A percentile compares a stretch with the other conserved stretches of the same genome.
Evolutionary conservation across 2,888 invertebrate genomes (phyloP).

Genomic region (Eudemis profundana): DNA sequence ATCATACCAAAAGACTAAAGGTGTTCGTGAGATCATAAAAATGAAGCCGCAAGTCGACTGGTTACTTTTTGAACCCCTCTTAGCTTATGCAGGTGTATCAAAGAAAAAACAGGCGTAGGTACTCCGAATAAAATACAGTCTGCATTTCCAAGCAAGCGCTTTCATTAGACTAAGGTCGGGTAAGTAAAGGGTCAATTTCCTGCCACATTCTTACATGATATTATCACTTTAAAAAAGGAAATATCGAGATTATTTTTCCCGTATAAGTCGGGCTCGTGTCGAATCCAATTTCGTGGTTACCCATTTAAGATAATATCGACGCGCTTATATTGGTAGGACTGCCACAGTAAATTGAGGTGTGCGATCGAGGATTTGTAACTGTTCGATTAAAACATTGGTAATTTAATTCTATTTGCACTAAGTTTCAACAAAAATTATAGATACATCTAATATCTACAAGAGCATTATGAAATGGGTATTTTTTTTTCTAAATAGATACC

Average conservation of each 20-base stretch:
- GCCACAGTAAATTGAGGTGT: neutral
- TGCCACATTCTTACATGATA: conserved; percentile 38
- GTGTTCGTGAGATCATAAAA: conserved; percentile 26
- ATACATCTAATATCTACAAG: too few species aligned
- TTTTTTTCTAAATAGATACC: too few species aligned
- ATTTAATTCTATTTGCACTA: too few species aligned
- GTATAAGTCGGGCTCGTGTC: conserved; percentile 38
- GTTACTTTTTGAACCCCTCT: neutral
- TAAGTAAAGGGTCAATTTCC: conserved; percentile 8
- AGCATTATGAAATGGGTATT: too few species aligned
- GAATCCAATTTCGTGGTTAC: conserved; percentile 63
- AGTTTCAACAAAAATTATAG: too few species aligned
- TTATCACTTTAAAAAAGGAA: conserved; percentile 36
- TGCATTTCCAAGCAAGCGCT: neutral
- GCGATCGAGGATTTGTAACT: too few species aligned
- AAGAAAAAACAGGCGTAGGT: neutral
- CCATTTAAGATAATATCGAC: conserved; percentile 58
- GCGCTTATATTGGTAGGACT: conserved; percentile 50
- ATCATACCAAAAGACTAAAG: neutral
- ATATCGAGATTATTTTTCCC: conserved; percentile 32
- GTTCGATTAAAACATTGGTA: too few species aligned
- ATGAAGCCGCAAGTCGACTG: conserved; percentile 4
- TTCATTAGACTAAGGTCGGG: neutral
- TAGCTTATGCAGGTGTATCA: neutral
- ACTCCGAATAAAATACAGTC: neutral